Evolutionary conservation across 2,113 vertebrate species (phyloP), one percentile per base, ranked within the genome.

Genomic region (human): DNA sequence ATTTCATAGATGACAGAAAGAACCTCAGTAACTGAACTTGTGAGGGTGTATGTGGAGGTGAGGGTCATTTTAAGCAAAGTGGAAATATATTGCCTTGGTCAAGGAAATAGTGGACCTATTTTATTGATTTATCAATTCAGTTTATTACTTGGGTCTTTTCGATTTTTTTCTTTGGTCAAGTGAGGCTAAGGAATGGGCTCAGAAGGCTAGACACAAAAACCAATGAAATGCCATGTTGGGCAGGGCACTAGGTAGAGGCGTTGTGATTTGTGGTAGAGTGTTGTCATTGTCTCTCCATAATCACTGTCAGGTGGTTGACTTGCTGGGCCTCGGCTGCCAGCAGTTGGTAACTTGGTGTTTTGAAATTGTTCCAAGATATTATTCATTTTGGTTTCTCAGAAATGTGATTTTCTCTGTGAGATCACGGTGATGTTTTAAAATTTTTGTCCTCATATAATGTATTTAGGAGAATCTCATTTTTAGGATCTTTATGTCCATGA

Each of bases 1-100:
- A 98, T 99, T 99, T 99, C 98, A 98, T 97, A 98, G 97, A 92
- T 97, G 97, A 97, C 82, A 61, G 32, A 16, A 50, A 84, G 55
- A 91, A 8, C 91, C 96, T 90, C 76, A 85, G 52, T 88, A 89
- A 81, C 90, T 96, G 84, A 93, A 94, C 90, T 92, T 82, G 48
- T 45, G 90, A 96, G 81, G 73, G 8, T 4, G 5, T 94, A 73
- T 8, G 1, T 20, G 17, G 35, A 23, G 52, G 23, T 11, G 8
- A n/a, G 35, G 48, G 35, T 40, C 40, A 50, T 75, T 82, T 55
- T 40, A 32, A 22, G 68, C 57, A 18, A 20, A 55, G 45, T 30
- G 23, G 20, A n/a, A 22, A 4, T 38, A 4, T 10, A 7, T 40
- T 55, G 38, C 72, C n/a, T 30, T 66, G 43, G 8, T 78, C 35